These are phyloP conservation scores for Leptobrachium ailaonicum DNA, from an alignment of 2,113 vertebrate species.

Conservation along the genomic window DNA sequence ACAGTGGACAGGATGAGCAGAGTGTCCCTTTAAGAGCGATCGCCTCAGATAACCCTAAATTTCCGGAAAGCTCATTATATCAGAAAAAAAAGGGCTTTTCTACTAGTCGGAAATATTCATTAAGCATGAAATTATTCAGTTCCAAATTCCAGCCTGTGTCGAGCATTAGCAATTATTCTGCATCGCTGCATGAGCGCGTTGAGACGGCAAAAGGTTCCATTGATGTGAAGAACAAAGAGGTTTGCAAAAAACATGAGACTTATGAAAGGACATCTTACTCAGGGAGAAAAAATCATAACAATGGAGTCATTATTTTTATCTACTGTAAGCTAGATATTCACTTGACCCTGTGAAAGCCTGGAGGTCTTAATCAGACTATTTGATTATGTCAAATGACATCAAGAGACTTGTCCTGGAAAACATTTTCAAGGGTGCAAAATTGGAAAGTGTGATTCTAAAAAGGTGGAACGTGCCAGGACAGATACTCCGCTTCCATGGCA, in stretches of 20 bases:
- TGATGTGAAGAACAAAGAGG: slow-evolving; percentile 6
- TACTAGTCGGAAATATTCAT: slow-evolving; percentile 1
- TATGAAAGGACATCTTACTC: background rate
- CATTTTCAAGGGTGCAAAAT: no score
- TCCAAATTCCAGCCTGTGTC: slow-evolving; percentile 13
- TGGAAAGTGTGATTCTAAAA: no score
- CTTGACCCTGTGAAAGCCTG: background rate
- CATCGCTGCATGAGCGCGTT: background rate
- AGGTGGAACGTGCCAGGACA: no score
- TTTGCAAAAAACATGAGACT: slow-evolving; percentile 3
- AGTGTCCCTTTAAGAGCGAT: background rate
- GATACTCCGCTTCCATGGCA: no score
- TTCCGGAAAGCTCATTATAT: background rate
- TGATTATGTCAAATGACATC: background rate
- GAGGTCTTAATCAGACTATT: no score
- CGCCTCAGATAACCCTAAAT: background rate
- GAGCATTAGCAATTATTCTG: slow-evolving; percentile 32
- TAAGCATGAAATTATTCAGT: slow-evolving; percentile 21
- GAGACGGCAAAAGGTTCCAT: slow-evolving; percentile 1
- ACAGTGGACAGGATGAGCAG: background rate
- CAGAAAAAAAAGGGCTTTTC: no score
- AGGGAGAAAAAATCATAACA: no score
- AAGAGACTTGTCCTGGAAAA: no score
- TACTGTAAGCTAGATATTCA: background rate
- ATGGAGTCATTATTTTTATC: no score